phyloP scores from a whole-genome alignment of 2,888 invertebrate genomes.

The Girardia tigrina region DNA sequence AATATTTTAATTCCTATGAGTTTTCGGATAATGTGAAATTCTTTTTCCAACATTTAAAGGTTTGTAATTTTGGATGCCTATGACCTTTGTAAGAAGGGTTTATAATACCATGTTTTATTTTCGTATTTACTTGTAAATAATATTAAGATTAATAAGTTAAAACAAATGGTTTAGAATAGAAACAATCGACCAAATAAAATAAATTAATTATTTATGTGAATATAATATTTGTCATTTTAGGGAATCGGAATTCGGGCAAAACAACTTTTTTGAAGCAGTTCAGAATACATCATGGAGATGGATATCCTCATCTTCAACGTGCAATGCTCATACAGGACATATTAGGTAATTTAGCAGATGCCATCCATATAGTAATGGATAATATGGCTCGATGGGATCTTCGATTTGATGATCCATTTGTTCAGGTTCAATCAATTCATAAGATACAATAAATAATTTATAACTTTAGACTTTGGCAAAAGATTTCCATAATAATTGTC shows the following conservation, averaged over 20 bases:
- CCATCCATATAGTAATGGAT: constrained; percentile 41
- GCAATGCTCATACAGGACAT: constrained; percentile 40
- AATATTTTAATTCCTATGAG: too few relatives aligned
- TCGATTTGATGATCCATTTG: constrained; percentile 38
- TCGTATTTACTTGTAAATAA: too few relatives aligned
- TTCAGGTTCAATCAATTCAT: constrained; percentile 26
- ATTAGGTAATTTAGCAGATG: constrained; percentile 42
- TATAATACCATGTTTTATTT: too few relatives aligned
- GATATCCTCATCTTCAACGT: constrained; percentile 42
- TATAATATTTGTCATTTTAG: too few relatives aligned
- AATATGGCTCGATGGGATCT: constrained; percentile 41
- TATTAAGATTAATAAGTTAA: too few relatives aligned
- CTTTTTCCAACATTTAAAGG: too few relatives aligned
- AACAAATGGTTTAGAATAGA: too few relatives aligned
- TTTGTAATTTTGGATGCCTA: too few relatives aligned
- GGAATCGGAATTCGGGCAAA: constrained; percentile 44
- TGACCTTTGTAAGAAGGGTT: too few relatives aligned
- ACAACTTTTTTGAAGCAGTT: constrained; percentile 47
- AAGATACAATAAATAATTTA: neutral
- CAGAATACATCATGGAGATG: constrained; percentile 43
- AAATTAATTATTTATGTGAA: too few relatives aligned
- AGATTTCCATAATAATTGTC: constrained; percentile 41
- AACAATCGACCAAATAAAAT: too few relatives aligned
- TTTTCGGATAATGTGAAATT: too few relatives aligned
- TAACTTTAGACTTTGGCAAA: constrained; percentile 39